A percentile compares a stretch with the other conserved stretches of the same genome.
Conservation (phyloP, 2,113 vertebrate genomes). For the Taxidea taxus region DNA sequence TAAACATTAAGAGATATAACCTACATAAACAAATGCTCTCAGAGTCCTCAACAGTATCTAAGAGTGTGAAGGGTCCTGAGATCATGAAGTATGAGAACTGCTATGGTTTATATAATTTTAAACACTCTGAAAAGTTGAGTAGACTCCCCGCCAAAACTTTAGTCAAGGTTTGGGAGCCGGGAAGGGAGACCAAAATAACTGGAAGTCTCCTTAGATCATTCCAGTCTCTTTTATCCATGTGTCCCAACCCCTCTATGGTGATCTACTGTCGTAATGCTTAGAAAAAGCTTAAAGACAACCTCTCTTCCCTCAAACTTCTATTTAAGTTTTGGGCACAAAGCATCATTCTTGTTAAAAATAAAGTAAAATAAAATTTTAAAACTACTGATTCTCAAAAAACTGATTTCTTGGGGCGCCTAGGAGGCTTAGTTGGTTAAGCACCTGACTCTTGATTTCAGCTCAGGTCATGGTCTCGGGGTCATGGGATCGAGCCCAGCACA, state of each 20-base stretch:
- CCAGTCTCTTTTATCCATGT: neutral
- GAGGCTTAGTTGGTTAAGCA: neutral
- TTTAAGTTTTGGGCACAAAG: neutral
- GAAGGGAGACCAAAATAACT: neutral
- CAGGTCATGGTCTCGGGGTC: neutral
- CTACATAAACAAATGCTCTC: slow-evolving; percentile 16
- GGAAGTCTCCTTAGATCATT: neutral
- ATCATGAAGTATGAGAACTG: neutral
- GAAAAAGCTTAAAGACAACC: neutral
- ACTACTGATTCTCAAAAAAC: slow-evolving; percentile 2
- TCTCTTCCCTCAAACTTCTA: neutral
- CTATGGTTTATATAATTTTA: neutral
- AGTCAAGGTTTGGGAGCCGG: neutral
- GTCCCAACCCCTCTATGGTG: neutral
- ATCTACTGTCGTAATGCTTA: neutral
- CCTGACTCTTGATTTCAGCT: neutral
- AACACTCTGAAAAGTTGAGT: neutral
- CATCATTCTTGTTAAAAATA: neutral
- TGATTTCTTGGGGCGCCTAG: neutral
- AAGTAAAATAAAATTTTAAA: neutral
- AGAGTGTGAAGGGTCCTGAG: neutral
- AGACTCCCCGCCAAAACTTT: neutral
- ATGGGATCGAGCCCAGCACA: neutral
- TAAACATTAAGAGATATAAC: neutral
- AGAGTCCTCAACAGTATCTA: neutral